Evolutionary conservation across 2,888 invertebrate species (phyloP).

Genomic region (Orthosia gracilis): DNA sequence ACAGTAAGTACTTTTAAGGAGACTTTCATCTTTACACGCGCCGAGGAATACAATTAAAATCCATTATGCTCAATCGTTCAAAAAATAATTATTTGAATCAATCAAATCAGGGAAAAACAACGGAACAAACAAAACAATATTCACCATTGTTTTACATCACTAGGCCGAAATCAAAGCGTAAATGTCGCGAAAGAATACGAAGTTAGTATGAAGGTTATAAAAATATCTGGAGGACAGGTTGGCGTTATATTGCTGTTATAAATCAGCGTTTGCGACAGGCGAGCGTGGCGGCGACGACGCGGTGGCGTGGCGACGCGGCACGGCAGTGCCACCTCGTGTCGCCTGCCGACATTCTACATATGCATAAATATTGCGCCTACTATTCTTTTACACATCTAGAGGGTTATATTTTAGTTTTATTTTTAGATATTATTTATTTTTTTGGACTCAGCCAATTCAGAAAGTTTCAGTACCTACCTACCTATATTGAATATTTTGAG

Average conservation of each 20-base stretch:
- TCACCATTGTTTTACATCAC: slow-evolving; percentile 60
- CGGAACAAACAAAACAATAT: slow-evolving; percentile 45
- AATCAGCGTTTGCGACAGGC: slow-evolving; percentile 85
- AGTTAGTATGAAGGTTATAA: slow-evolving; percentile 85
- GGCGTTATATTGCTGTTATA: slow-evolving; percentile 89
- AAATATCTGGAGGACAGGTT: slow-evolving; percentile 89
- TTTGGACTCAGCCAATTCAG: not conserved
- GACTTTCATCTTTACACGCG: not conserved
- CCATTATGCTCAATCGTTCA: too few relatives aligned
- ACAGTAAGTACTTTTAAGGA: not conserved
- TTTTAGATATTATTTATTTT: slow-evolving; percentile 4
- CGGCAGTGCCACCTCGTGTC: slow-evolving; percentile 75
- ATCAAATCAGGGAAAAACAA: slow-evolving; percentile 17
- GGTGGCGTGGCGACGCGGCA: slow-evolving; percentile 73
- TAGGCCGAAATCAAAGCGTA: slow-evolving; percentile 74
- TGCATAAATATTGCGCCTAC: slow-evolving; percentile 78
- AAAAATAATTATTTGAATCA: not conserved
- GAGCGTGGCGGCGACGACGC: slow-evolving; percentile 74
- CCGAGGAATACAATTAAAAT: not conserved
- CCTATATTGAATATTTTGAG: not conserved
- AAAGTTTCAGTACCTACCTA: not conserved
- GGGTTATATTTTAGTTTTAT: not conserved
- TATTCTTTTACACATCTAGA: slow-evolving; percentile 7
- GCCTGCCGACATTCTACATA: slow-evolving; percentile 76
- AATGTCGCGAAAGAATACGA: slow-evolving; percentile 77